Evolutionary conservation across 2,113 vertebrate genomes (phyloP).

Genomic region (Progne subis): DNA sequence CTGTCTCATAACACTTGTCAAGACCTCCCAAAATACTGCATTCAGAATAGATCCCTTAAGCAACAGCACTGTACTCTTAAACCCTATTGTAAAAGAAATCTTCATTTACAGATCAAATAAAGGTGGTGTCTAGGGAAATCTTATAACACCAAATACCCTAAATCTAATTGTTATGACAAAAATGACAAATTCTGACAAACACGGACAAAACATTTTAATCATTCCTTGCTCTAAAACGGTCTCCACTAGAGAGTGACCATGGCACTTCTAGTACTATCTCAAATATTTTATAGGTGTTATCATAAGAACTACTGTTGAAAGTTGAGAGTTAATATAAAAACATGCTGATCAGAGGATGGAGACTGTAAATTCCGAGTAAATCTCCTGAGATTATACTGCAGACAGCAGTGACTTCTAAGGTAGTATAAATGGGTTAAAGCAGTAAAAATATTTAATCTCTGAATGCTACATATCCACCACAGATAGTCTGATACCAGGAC

Average conservation of each 20-base stretch:
- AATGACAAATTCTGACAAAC: not conserved
- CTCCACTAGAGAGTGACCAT: not conserved
- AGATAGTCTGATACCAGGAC: not conserved
- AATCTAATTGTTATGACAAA: not conserved
- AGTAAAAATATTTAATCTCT: not conserved
- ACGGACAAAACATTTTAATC: not conserved
- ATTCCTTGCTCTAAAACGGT: not conserved
- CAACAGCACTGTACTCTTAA: not conserved
- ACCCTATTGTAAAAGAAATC: not conserved
- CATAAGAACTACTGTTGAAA: not conserved
- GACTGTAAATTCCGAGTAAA: not conserved
- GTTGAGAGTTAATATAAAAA: not conserved
- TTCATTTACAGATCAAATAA: not conserved
- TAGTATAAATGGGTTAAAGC: not conserved
- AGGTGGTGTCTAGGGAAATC: not conserved
- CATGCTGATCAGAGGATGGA: not conserved
- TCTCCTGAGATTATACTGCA: not conserved
- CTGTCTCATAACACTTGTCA: not conserved
- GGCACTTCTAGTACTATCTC: not conserved
- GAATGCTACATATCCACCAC: not conserved
- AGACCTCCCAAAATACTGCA: not conserved
- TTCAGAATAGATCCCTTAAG: not conserved
- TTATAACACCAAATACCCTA: not conserved
- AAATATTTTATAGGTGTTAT: not conserved
- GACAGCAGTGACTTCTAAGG: not conserved